These are phyloP conservation scores for Drosophila orena DNA, from an alignment of 1,140 invertebrate genomes.

Conservation along the genomic window DNA sequence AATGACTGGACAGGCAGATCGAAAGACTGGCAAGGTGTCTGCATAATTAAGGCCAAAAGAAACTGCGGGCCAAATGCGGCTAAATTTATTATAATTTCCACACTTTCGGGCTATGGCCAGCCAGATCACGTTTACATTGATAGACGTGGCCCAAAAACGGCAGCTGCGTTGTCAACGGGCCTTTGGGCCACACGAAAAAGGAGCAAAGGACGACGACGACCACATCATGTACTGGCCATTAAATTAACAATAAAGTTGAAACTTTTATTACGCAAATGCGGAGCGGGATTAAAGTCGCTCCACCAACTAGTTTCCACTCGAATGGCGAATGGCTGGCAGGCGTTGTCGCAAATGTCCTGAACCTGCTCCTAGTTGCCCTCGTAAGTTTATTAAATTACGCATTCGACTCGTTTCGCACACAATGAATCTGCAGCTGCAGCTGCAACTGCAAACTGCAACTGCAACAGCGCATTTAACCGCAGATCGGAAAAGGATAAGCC, in stretches of 20 bases:
- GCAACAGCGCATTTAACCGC: conserved; percentile 33
- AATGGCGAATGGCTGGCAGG: conserved; percentile 61
- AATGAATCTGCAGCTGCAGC: conserved; percentile 56
- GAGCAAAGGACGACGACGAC: background rate
- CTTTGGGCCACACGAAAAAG: conserved; percentile 6
- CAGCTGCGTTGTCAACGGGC: conserved; percentile 34
- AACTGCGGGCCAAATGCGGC: conserved; percentile 61
- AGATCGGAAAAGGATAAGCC: conserved; percentile 61
- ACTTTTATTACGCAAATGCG: conserved; percentile 68
- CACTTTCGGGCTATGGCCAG: conserved; percentile 53
- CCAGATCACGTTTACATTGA: conserved; percentile 63
- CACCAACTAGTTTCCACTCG: conserved; percentile 38
- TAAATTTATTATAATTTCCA: conserved; percentile 82
- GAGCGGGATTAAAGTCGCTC: conserved; percentile 42
- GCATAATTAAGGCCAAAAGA: conserved; percentile 62
- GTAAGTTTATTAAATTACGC: conserved; percentile 74
- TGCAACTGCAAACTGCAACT: conserved; percentile 44
- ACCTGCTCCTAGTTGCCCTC: conserved; percentile 40
- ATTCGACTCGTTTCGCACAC: conserved; percentile 76
- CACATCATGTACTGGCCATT: conserved; percentile 50
- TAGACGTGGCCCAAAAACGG: conserved; percentile 58
- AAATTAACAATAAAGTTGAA: conserved; percentile 82
- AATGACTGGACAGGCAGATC: background rate
- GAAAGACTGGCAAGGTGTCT: conserved; percentile 58
- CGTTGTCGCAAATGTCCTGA: conserved; percentile 54